Base-by-base conservation (phyloP, 1,140 invertebrate genomes). In the Coelopa frigida region DNA sequence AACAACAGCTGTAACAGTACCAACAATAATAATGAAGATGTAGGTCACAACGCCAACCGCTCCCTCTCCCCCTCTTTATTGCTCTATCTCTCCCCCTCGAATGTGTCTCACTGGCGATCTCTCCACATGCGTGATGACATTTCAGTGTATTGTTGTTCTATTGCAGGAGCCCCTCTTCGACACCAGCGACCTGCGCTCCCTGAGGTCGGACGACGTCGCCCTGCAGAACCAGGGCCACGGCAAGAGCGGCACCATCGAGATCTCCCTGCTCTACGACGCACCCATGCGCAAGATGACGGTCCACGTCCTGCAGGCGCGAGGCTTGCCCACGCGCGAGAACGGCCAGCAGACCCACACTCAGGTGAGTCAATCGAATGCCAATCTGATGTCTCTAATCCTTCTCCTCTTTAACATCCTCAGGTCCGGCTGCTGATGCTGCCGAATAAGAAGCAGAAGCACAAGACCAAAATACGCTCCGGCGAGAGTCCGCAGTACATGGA, bases 401-500 rank as follows among this genome's bases (percentile, higher is more conserved):
- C 51, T 36, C 3, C 22, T 45, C 24, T 35, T 48, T 32, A 14
- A 48, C 40, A 6, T n/a, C 12, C 14, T 24, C 21, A 89, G 81
- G 87, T 95, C 20, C 78, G 90, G 27, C 73, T 94, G 46, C 78
- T 94, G 22, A 73, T 95, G 52, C 70, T 94, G 42, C 93, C 92
- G 0, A 83, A 85, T 52, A 93, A 93, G 58, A 94, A 93, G 67
- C 89, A 94, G 61, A 89, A 92, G 55, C 87, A 88, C 65, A 95
- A 94, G 71, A 94, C 90, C 4, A 88, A 91, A 70, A 86, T 93
- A 17, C 80, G 89, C 44, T 81, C 85, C 48, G 89, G 89, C 2
- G 84, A 89, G 55, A 89, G 85, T 60, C 90, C 91, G 2, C 84
- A 90, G 58, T 94, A 89, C 59, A 86, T 93, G 79, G 92, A 95